Percentiles rank a stretch among this genome's conserved stretches.
Evolutionary conservation across 2,888 invertebrate genomes (phyloP).

Genomic region (Hydraecia micacea): DNA sequence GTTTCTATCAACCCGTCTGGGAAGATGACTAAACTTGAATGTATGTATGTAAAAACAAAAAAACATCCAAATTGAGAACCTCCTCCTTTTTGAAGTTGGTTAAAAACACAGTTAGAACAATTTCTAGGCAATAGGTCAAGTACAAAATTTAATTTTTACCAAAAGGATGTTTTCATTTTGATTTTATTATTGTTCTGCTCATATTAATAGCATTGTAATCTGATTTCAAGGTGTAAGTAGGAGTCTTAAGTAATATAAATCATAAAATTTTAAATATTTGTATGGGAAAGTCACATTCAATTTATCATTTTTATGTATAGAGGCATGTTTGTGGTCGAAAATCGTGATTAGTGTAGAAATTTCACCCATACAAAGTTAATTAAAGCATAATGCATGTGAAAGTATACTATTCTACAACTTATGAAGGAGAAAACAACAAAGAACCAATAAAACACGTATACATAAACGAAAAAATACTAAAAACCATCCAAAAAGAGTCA

Average conservation of each 20-base stretch:
- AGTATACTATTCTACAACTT: neutral
- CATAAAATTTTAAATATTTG: too few relatives aligned
- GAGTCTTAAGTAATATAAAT: neutral
- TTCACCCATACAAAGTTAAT: neutral
- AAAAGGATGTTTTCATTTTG: neutral
- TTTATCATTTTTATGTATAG: neutral
- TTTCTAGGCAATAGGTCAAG: neutral
- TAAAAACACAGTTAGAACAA: neutral
- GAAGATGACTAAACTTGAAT: neutral
- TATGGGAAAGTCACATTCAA: too few relatives aligned
- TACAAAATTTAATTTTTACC: neutral
- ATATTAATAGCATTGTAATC: neutral
- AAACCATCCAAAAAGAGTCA: neutral
- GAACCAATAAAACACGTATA: neutral
- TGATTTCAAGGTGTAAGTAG: neutral
- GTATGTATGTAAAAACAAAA: neutral
- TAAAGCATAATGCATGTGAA: neutral
- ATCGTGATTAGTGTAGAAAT: neutral
- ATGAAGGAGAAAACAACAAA: slow-evolving; percentile 6
- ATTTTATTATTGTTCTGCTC: neutral
- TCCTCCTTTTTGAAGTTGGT: too few relatives aligned
- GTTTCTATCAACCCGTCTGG: neutral
- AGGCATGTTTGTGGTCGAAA: neutral
- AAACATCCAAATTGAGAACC: too few relatives aligned
- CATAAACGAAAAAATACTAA: neutral